phyloP scores from a whole-genome alignment of 2,888 invertebrate species.

The Tiliacea aurago region DNA sequence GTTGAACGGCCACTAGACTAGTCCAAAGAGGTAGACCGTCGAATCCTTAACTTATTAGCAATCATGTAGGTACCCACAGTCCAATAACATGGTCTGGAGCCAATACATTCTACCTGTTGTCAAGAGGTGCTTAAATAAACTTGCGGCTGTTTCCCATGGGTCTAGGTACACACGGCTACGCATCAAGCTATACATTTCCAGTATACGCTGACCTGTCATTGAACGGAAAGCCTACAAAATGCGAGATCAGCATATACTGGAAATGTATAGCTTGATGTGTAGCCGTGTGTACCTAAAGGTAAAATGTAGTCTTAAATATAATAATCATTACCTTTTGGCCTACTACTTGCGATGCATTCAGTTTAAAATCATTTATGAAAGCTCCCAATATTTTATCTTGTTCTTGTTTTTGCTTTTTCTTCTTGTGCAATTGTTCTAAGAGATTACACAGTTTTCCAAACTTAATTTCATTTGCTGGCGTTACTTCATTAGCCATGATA shows the following conservation, averaged over 20 bases:
- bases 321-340: conserved; percentile 81
- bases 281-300: no score
- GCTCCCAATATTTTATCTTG: conserved; percentile 86
- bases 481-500: conserved; percentile 63
- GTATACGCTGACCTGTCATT: no score
- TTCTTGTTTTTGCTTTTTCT: conserved; percentile 80
- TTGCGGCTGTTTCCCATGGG: neutral
- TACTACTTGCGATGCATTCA: conserved; percentile 71
- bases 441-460: conserved; percentile 91
- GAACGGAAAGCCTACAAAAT: no score
- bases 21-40: neutral
- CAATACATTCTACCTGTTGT: neutral
- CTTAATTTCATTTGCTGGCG: conserved; percentile 78
- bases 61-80: neutral
- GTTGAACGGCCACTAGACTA: neutral
- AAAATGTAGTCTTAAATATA: conserved; percentile 1
- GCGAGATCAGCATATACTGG: no score
- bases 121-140: neutral
- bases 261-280: no score
- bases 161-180: no score
- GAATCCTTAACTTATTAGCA: neutral
- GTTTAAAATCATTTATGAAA: conserved; percentile 88
- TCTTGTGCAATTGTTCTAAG: conserved; percentile 91
- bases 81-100: neutral
- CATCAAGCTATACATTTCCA: no score